phyloP scores from a whole-genome alignment of 2,113 vertebrate genomes.

The Scomber japonicus region DNA sequence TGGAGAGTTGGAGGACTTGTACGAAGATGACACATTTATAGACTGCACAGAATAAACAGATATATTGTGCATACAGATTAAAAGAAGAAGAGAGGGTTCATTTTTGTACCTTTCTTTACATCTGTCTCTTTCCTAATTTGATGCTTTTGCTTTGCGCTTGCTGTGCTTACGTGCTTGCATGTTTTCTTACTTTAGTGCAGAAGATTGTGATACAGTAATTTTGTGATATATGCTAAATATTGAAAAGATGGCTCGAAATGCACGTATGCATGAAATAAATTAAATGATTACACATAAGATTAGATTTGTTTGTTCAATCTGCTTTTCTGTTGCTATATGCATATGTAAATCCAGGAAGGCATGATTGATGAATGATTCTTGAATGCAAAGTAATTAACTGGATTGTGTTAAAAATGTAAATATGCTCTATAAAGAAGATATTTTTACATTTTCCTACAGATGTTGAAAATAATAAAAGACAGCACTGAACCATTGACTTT shows the following conservation, averaged over 20 bases:
- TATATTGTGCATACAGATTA: background rate
- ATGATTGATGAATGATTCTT: background rate
- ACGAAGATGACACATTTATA: slow-evolving; percentile 78
- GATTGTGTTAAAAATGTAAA: slow-evolving; percentile 53
- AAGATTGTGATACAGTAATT: background rate
- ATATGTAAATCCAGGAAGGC: background rate
- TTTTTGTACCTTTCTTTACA: slow-evolving; percentile 26
- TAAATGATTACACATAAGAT: background rate
- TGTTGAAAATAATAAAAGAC: slow-evolving; percentile 63
- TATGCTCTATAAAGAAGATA: slow-evolving; percentile 49
- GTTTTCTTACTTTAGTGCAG: background rate
- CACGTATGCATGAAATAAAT: background rate
- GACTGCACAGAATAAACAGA: slow-evolving; percentile 57
- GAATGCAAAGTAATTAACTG: background rate
- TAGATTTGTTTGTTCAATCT: background rate
- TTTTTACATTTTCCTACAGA: slow-evolving; percentile 77
- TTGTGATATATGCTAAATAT: background rate
- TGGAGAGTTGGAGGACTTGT: slow-evolving; percentile 84
- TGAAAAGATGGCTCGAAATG: background rate
- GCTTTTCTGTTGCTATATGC: background rate
- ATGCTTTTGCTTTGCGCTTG: background rate
- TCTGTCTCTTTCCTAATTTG: slow-evolving; percentile 2
- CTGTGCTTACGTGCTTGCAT: background rate
- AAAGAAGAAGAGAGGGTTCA: background rate
- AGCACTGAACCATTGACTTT: background rate